Percentiles rank a stretch among this genome's conserved stretches.
Conservation (phyloP, 2,888 invertebrate genomes). For the Lissonota sp. region DNA sequence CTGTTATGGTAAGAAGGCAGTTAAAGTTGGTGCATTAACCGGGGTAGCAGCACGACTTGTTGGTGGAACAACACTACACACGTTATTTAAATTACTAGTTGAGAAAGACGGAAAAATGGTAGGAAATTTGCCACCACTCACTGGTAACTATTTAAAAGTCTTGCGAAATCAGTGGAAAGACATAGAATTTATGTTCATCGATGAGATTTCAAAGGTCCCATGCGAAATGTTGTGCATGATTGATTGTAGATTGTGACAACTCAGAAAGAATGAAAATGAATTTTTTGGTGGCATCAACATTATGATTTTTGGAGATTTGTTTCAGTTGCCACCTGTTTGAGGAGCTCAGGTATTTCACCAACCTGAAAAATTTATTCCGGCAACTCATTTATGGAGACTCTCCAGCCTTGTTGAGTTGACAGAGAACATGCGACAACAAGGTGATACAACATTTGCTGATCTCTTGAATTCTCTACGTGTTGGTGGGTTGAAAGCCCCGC, state of each 20-base stretch:
- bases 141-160: constrained; percentile 58
- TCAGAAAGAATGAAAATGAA: constrained; percentile 59
- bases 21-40: too few relatives aligned
- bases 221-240: constrained; percentile 66
- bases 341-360: constrained; percentile 71
- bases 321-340: constrained; percentile 74
- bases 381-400: constrained; percentile 66
- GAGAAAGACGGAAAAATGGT: too few relatives aligned
- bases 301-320: constrained; percentile 68
- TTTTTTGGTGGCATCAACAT: constrained; percentile 67
- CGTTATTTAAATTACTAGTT: too few relatives aligned
- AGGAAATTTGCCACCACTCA: too few relatives aligned
- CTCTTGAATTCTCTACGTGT: constrained; percentile 59
- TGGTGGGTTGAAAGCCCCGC: constrained; percentile 35
- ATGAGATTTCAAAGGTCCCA: constrained; percentile 72
- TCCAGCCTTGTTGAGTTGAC: constrained; percentile 73
- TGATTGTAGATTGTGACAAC: constrained; percentile 58
- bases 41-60: too few relatives aligned
- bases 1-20: too few relatives aligned
- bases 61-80: too few relatives aligned
- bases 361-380: constrained; percentile 64
- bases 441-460: constrained; percentile 67
- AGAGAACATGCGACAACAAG: constrained; percentile 76
- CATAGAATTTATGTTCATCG: constrained; percentile 64
- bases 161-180: constrained; percentile 66